A percentile compares a stretch with the other conserved stretches of the same genome.
Evolutionary conservation across 2,797 vertebrate species (phyloP).

Genomic region (Anguilla pacifica): DNA sequence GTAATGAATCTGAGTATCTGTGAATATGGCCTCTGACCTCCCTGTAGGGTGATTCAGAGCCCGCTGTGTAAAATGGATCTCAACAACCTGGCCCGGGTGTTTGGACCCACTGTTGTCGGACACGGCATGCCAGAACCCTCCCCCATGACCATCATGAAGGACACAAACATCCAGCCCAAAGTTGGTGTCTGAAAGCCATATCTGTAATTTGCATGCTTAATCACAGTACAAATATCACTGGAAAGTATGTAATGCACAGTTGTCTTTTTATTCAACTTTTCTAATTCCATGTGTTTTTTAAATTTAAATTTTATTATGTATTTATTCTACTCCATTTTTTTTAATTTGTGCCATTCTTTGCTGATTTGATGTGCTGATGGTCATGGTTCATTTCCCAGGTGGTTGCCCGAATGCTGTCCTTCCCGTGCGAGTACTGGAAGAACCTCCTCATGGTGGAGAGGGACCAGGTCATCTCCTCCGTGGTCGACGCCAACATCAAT

Average conservation of each 20-base stretch:
- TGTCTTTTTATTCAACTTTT: no score
- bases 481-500: constrained; percentile 38
- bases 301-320: background rate
- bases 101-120: constrained; percentile 83
- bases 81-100: constrained; percentile 79
- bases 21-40: background rate
- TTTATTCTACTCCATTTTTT: background rate
- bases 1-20: background rate
- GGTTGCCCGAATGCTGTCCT: constrained; percentile 64
- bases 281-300: background rate
- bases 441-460: constrained; percentile 52
- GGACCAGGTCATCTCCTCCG: constrained; percentile 41
- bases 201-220: background rate
- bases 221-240: background rate
- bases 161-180: constrained; percentile 75
- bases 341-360: background rate
- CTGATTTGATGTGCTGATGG: background rate
- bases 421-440: constrained; percentile 68
- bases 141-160: constrained; percentile 76
- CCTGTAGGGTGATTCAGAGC: constrained; percentile 67
- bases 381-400: constrained; percentile 63
- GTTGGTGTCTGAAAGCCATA: constrained; percentile 50
- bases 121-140: constrained; percentile 75
- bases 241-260: background rate
- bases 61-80: constrained; percentile 78